Evolutionary conservation across 2,797 vertebrate species (phyloP).

Genomic region (Catharus ustulatus): DNA sequence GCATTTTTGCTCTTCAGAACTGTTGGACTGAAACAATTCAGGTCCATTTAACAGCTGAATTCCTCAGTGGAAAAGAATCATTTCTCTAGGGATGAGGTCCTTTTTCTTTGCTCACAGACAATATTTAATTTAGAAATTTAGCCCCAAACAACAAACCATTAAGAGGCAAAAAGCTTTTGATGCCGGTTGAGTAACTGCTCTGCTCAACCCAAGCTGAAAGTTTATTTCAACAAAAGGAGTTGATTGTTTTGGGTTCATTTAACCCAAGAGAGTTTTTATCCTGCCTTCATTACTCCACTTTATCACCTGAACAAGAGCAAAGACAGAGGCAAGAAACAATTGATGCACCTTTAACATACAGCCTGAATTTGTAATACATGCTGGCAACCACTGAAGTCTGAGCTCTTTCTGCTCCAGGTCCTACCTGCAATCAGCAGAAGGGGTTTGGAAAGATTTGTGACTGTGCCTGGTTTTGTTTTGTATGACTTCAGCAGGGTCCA

Average conservation of each 20-base stretch:
- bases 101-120: not conserved
- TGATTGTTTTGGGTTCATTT: not conserved
- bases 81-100: not conserved
- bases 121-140: slow-evolving; percentile 9
- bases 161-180: not conserved
- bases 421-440: not conserved
- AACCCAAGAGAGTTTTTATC: not conserved
- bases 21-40: not conserved
- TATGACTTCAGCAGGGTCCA: not conserved
- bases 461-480: not conserved
- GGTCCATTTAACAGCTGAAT: not conserved
- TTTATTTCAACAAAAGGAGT: not conserved
- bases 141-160: not conserved
- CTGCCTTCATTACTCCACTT: not conserved
- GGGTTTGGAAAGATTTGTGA: not conserved
- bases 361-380: not conserved
- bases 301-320: not conserved
- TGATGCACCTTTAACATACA: not conserved
- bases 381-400: not conserved
- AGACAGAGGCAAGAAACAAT: not conserved
- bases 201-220: not conserved
- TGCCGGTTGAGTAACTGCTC: not conserved
- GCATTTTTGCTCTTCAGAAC: not conserved
- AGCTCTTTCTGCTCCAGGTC: not conserved
- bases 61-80: not conserved